A percentile compares a stretch with the other conserved stretches of the same genome.
phyloP scores from a whole-genome alignment of 2,888 invertebrate species.

The Metopia argyrocephala region DNA sequence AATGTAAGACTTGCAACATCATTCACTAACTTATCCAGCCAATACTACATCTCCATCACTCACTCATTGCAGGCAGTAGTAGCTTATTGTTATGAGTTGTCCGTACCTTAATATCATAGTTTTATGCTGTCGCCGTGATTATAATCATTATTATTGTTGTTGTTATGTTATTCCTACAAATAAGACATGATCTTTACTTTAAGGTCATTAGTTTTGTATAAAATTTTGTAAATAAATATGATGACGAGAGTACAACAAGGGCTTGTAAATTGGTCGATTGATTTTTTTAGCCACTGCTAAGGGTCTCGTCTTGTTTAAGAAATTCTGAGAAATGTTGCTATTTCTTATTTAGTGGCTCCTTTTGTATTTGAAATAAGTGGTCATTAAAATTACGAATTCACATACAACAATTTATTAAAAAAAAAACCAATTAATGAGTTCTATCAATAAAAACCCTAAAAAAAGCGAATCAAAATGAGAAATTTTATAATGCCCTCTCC shows the following conservation, averaged over 20 bases:
- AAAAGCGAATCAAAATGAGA: too few species aligned
- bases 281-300: neutral
- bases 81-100: neutral
- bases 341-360: constrained; percentile 1
- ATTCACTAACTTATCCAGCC: constrained; percentile 6
- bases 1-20: constrained; percentile 32
- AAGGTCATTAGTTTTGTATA: constrained; percentile 59
- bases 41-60: constrained; percentile 1
- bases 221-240: constrained; percentile 21
- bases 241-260: neutral
- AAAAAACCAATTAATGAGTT: too few species aligned
- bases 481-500: too few species aligned
- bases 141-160: too few species aligned
- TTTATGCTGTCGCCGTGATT: neutral
- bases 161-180: constrained; percentile 36
- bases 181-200: constrained; percentile 62
- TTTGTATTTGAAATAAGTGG: constrained; percentile 29
- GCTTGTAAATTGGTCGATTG: constrained; percentile 35
- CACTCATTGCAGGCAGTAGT: neutral
- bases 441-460: too few species aligned
- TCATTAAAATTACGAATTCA: constrained; percentile 44
- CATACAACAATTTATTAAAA: too few species aligned
- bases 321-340: constrained; percentile 45
- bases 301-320: neutral
- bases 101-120: constrained; percentile 21